These are phyloP conservation scores for Onthophagus sagittarius DNA, from an alignment of 2,888 invertebrate species.

Conservation along the genomic window DNA sequence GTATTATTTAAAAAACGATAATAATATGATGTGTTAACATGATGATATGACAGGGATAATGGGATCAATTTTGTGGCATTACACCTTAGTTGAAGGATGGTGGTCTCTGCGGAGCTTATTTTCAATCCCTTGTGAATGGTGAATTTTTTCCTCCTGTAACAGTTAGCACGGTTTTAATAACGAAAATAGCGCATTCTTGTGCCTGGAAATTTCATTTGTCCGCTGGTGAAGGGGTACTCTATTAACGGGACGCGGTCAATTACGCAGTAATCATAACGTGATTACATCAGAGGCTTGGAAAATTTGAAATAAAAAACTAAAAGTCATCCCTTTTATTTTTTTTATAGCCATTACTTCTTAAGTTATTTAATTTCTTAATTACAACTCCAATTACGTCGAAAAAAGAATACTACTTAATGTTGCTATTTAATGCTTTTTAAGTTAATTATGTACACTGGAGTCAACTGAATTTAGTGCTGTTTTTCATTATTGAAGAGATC, in stretches of 20 bases:
- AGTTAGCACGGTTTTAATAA: background rate
- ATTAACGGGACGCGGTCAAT: background rate
- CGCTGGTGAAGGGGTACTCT: background rate
- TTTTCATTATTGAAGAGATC: background rate
- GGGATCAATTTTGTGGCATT: background rate
- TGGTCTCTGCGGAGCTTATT: background rate
- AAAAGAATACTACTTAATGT: too few species aligned
- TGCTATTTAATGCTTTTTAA: too few species aligned
- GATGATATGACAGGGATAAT: background rate
- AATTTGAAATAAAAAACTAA: too few species aligned
- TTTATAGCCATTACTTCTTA: too few species aligned
- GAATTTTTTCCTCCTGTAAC: background rate
- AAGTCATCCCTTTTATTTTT: too few species aligned
- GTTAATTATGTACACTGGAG: too few species aligned
- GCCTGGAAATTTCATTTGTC: background rate
- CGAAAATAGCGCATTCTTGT: background rate
- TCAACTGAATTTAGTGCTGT: too few species aligned
- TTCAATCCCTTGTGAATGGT: background rate
- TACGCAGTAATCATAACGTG: background rate
- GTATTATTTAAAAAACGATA: background rate
- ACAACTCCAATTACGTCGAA: too few species aligned
- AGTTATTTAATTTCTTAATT: too few species aligned
- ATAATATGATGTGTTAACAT: background rate
- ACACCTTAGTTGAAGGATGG: background rate
- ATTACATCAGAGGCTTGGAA: background rate